phyloP scores from a whole-genome alignment of 2,888 invertebrate genomes.

The Cosmia trapezina region DNA sequence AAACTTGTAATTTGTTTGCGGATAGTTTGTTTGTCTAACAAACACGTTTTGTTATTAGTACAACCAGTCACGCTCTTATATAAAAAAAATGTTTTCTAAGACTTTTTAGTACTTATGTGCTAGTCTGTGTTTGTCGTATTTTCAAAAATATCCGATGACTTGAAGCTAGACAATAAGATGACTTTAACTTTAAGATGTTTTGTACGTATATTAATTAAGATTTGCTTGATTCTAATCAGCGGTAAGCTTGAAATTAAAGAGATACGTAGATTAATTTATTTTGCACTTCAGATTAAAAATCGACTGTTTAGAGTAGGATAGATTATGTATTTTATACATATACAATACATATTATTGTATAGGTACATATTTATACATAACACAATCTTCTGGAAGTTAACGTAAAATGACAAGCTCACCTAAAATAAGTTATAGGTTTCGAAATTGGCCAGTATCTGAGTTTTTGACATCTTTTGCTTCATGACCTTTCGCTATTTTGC shows the following conservation, averaged over 20 bases:
- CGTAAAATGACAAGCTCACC: not conserved
- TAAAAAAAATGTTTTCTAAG: conserved; percentile 4
- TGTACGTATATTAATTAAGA: not conserved
- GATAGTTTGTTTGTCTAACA: conserved; percentile 23
- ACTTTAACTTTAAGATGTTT: not conserved
- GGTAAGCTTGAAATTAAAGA: not conserved
- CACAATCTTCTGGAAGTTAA: not conserved
- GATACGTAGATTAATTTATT: not conserved
- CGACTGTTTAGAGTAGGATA: too few relatives aligned
- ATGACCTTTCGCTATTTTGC: conserved; percentile 64
- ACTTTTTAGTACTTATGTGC: not conserved
- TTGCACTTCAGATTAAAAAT: too few relatives aligned
- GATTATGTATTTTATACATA: too few relatives aligned
- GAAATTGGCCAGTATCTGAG: conserved; percentile 48
- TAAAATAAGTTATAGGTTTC: conserved; percentile 26
- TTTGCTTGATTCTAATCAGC: not conserved
- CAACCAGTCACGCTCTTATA: conserved; percentile 10
- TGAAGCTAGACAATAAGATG: not conserved
- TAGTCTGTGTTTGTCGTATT: not conserved
- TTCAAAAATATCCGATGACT: conserved; percentile 7
- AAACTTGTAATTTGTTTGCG: conserved; percentile 8
- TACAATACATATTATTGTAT: too few relatives aligned
- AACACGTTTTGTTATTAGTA: conserved; percentile 20
- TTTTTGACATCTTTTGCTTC: conserved; percentile 62
- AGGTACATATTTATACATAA: too few relatives aligned